phyloP scores from a whole-genome alignment of 2,888 invertebrate species.

The Brachypterus glaber region DNA sequence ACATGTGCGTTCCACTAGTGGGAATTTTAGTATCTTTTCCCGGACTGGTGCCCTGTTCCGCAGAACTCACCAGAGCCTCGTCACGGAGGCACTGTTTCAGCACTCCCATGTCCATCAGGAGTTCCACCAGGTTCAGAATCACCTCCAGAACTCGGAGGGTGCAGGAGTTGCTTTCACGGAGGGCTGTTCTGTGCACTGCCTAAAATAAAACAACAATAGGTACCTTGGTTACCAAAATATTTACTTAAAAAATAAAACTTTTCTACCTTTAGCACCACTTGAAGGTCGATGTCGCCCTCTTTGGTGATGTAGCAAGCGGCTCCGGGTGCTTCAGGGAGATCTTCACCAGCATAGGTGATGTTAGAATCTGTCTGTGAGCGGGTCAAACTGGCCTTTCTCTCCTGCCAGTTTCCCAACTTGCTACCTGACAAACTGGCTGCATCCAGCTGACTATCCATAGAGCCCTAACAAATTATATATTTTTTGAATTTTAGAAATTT shows the following conservation, averaged over 20 bases:
- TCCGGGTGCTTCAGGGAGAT: conserved; percentile 80
- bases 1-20: conserved; percentile 22
- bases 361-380: conserved; percentile 89
- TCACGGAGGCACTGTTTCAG: conserved; percentile 50
- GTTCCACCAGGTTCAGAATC: conserved; percentile 83
- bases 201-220: conserved; percentile 36
- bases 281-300: conserved; percentile 88
- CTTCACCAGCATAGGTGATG: conserved; percentile 78
- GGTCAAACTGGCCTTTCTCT: conserved; percentile 58
- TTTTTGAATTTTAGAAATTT: conserved; percentile 1
- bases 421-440: conserved; percentile 51
- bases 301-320: conserved; percentile 87
- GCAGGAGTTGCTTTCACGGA: conserved; percentile 74
- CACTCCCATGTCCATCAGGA: conserved; percentile 83
- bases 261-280: conserved; percentile 70
- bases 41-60: conserved; percentile 27
- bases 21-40: conserved; percentile 26
- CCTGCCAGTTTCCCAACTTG: conserved; percentile 52
- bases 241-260: not conserved
- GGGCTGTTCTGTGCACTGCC: conserved; percentile 79
- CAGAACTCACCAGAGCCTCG: conserved; percentile 37
- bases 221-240: not conserved
- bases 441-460: conserved; percentile 77
- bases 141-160: conserved; percentile 87
- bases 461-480: conserved; percentile 58